Conservation (phyloP, 2,113 vertebrate species). For the Daubentonia madagascariensis region DNA sequence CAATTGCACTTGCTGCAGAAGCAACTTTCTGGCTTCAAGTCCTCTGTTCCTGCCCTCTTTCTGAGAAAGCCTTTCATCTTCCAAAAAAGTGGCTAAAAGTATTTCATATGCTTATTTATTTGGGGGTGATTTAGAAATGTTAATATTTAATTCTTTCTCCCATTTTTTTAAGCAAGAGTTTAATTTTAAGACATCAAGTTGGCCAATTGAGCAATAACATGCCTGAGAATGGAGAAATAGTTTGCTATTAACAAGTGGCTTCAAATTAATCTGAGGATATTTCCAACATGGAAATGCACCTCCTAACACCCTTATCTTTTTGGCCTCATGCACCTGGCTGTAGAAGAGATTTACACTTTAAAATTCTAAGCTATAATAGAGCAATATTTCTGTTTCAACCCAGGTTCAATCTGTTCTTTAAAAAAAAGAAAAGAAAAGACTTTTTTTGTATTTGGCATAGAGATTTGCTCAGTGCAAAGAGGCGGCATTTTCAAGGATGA, state of each 20-base stretch:
- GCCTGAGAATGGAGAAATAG: slow-evolving; percentile 53
- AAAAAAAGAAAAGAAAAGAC: slow-evolving; percentile 11
- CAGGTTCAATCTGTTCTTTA: slow-evolving; percentile 58
- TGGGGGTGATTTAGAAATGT: neutral
- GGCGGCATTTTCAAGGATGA: neutral
- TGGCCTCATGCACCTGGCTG: slow-evolving; percentile 83
- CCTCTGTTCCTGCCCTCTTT: neutral
- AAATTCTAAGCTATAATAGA: slow-evolving; percentile 81
- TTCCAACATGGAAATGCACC: slow-evolving; percentile 53
- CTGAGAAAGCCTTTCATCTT: slow-evolving; percentile 18
- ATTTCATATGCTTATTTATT: slow-evolving; percentile 5
- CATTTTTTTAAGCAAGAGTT: slow-evolving; percentile 8
- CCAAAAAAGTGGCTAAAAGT: neutral
- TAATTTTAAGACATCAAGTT: slow-evolving; percentile 49
- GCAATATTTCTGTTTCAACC: slow-evolving; percentile 75
- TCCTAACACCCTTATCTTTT: slow-evolving; percentile 83
- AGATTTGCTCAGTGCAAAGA: slow-evolving; percentile 55
- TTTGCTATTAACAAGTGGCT: slow-evolving; percentile 36
- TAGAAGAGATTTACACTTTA: slow-evolving; percentile 81
- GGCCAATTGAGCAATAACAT: neutral
- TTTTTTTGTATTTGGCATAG: slow-evolving; percentile 51
- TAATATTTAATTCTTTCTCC: slow-evolving; percentile 17
- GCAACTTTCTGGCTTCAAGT: neutral
- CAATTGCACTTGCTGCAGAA: neutral
- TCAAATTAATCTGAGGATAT: slow-evolving; percentile 64